Base-by-base conservation (phyloP, 2,797 vertebrate genomes). In the Cirrhinus molitorella region DNA sequence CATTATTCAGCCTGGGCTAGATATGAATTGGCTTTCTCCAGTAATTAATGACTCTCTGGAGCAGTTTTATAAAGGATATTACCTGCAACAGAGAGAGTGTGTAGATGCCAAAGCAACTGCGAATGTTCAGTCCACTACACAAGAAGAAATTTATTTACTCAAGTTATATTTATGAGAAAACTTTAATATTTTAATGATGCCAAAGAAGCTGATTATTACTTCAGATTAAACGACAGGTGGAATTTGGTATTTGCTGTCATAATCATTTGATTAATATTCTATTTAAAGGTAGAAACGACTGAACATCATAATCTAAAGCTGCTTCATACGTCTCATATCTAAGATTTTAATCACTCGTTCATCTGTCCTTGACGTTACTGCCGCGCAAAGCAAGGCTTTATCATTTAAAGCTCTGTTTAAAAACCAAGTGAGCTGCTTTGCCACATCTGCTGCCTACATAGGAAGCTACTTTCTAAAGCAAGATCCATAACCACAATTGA, bases 31-130 rank as follows among this genome's bases (percentile, higher is more conserved):
- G 85, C 90, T 92, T 90, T 90, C 88, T 87, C 83, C 83, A 84
- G 86, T 93, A 94, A 94, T 94, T 94, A 95, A 94, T 90, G 89
- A 88, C 89, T 92, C 90, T 90, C 88, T 80, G 89, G 88, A 90
- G 88, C 63, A 87, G 89, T 83, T 92, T 87, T 89, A 91, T 87
- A 90, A 90, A 89, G 88, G 83, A 88, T 87, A 85, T 89, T 92
- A 85, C 76, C 80, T 85, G 57, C 87, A 88, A 89, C 84, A 88
- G 88, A 89, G 78, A 85, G 89, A 85, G 79, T 43, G 89, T 79
- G 88, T 90, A 88, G 85, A 88, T 75, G 61, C 81, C 55, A 87
- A 90, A 83, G 87, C 86, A 68, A n/a, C 11, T 13, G 59, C 9
- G 85, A 89, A 89, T 85, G 86, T 88, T 89, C 77, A 77, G 77